Conservation (phyloP, 2,888 invertebrate species). For the Poecilobothrus nobilitatus region DNA sequence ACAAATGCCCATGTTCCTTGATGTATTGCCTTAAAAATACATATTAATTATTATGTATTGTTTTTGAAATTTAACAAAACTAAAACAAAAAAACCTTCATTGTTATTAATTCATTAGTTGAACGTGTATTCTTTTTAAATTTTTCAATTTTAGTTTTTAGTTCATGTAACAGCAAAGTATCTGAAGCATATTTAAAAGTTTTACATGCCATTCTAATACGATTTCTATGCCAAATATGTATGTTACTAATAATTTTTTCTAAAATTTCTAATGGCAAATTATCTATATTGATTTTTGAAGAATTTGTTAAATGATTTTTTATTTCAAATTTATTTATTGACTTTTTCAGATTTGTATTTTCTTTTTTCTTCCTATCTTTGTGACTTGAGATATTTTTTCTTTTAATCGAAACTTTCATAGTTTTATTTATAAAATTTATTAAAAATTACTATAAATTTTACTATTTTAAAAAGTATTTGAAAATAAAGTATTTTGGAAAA, state of each 20-base stretch:
- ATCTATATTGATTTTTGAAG: neutral
- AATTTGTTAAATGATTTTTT: too few relatives aligned
- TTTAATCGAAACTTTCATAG: too few relatives aligned
- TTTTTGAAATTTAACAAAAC: too few relatives aligned
- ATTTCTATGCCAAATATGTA: constrained; percentile 31
- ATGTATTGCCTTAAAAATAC: constrained; percentile 25
- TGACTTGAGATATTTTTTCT: too few relatives aligned
- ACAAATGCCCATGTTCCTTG: constrained; percentile 30
- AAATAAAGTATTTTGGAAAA: too few relatives aligned
- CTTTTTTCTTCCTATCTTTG: too few relatives aligned
- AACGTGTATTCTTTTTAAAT: constrained; percentile 17
- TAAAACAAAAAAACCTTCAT: constrained; percentile 16
- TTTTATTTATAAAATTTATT: too few relatives aligned
- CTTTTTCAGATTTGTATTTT: too few relatives aligned
- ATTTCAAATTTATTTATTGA: too few relatives aligned
- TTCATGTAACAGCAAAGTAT: constrained; percentile 29
- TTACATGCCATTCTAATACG: constrained; percentile 30
- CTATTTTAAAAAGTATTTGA: too few relatives aligned
- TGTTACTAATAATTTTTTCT: constrained; percentile 28
- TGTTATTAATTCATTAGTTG: constrained; percentile 26
- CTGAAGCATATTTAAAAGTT: constrained; percentile 26
- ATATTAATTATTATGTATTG: too few relatives aligned
- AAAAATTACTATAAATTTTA: too few relatives aligned
- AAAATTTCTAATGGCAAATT: constrained; percentile 30
- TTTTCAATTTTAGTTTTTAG: constrained; percentile 25